Base-by-base conservation (phyloP, 2,888 invertebrate species). In the Pocota personata region DNA sequence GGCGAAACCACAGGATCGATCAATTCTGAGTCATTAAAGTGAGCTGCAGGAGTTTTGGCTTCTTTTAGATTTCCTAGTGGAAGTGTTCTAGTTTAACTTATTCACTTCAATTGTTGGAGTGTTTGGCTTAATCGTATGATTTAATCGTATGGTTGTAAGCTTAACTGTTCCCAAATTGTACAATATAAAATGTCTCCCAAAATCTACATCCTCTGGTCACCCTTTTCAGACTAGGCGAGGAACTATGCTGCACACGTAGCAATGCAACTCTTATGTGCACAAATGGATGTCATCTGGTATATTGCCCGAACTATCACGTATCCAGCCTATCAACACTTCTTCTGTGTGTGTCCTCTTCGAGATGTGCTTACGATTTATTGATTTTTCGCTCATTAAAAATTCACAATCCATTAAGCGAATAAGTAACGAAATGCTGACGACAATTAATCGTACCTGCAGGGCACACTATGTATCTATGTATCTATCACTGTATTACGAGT, bases 351-450 rank as follows among this genome's bases (percentile, higher is more conserved):
- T 7, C n/a, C 21, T 32, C 21, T 30, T 50, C 10, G 40, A 37
- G 14, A 24, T 21, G 35, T 71, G 46, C 43, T 24, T 14, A 24
- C 50, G 62, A 82, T 62, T 69, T 82, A 82, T 82, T 76, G 82
- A 82, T 82, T 82, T 82, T 82, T 40, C 40, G 14, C 76, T 82
- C 82, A 82, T 82, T 82, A 82, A 82, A 82, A 82, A 82, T 76
- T 82, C 82, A 75, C 82, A 76, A 69, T 82, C 76, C 82, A 82
- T 82, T 82, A 64, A 75, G 69, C 66, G 82, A 69, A 76, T 75
- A 76, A 82, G 82, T 82, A 82, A 76, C 82, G 82, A 69, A 76
- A 62, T 43, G 76, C 82, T 82, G 82, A 76, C 82, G 69, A 82
- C 82, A 82, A 76, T 82, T 76, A 82, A 82, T 62, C 60, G 43